Evolutionary conservation across 2,888 invertebrate species (phyloP).

Genomic region (Oegoconia quadripuncta): DNA sequence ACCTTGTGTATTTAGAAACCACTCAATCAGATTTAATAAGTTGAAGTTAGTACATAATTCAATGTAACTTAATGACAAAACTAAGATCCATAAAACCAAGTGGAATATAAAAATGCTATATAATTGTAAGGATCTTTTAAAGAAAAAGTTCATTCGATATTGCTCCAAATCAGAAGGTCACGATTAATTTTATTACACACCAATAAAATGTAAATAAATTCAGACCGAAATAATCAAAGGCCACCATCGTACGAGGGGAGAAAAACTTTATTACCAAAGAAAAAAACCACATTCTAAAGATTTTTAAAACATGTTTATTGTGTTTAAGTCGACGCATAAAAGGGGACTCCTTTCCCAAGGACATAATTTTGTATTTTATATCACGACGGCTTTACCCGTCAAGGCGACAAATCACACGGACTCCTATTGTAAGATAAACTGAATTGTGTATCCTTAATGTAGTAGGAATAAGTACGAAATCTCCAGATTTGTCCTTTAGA

Average conservation of each 20-base stretch:
- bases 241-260: constrained; percentile 20
- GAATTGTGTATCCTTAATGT: constrained; percentile 19
- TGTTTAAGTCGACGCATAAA: constrained; percentile 33
- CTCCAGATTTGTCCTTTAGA: too few relatives aligned
- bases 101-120: background rate
- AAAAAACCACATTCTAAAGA: constrained; percentile 43
- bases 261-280: constrained; percentile 38
- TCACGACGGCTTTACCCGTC: constrained; percentile 32
- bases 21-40: too few relatives aligned
- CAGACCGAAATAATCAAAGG: constrained; percentile 24
- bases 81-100: background rate
- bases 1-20: too few relatives aligned
- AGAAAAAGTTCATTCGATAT: constrained; percentile 11
- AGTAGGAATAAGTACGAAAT: constrained; percentile 10
- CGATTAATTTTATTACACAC: constrained; percentile 20
- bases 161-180: constrained; percentile 22
- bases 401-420: constrained; percentile 49
- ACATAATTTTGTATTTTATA: constrained; percentile 55
- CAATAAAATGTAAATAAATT: constrained; percentile 26
- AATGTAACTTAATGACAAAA: background rate
- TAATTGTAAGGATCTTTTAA: too few relatives aligned
- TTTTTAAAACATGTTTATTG: constrained; percentile 50
- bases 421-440: constrained; percentile 8
- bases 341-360: constrained; percentile 60
- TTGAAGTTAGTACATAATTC: too few relatives aligned